Evolutionary conservation across 2,113 vertebrate genomes (phyloP).

Genomic region (Pandion haliaetus): DNA sequence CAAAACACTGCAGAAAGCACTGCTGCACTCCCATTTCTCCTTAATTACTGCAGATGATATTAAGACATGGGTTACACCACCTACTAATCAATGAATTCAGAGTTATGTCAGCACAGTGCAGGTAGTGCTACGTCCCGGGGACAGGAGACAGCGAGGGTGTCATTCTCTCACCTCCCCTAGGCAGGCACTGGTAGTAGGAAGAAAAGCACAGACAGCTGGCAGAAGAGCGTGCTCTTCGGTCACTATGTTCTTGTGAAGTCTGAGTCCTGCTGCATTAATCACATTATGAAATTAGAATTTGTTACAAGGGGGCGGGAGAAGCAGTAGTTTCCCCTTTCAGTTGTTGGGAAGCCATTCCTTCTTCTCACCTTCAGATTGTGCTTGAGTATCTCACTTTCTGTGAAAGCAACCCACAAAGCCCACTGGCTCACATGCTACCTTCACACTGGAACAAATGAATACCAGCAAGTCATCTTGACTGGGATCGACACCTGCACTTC

Average conservation of each 20-base stretch:
- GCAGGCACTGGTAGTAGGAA: not conserved
- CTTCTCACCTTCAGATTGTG: not conserved
- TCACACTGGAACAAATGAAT: not conserved
- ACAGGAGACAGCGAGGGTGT: not conserved
- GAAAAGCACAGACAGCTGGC: not conserved
- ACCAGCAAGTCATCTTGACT: not conserved
- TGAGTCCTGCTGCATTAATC: not conserved
- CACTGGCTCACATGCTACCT: not conserved
- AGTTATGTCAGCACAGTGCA: not conserved
- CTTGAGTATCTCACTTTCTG: not conserved
- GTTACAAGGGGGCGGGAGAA: rapidly evolving
- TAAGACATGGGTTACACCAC: not conserved
- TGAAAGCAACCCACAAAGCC: rapidly evolving
- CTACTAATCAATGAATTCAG: not conserved
- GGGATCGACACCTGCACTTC: not conserved
- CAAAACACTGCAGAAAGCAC: not conserved
- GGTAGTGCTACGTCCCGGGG: rapidly evolving
- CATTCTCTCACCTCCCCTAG: not conserved
- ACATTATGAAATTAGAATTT: not conserved
- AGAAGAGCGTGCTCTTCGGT: not conserved
- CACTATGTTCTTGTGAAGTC: not conserved
- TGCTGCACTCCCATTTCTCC: not conserved
- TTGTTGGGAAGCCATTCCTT: not conserved
- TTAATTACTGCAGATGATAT: not conserved
- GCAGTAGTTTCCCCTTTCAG: not conserved